phyloP scores from a whole-genome alignment of 2,888 invertebrate genomes.

The Melipona beecheii region DNA sequence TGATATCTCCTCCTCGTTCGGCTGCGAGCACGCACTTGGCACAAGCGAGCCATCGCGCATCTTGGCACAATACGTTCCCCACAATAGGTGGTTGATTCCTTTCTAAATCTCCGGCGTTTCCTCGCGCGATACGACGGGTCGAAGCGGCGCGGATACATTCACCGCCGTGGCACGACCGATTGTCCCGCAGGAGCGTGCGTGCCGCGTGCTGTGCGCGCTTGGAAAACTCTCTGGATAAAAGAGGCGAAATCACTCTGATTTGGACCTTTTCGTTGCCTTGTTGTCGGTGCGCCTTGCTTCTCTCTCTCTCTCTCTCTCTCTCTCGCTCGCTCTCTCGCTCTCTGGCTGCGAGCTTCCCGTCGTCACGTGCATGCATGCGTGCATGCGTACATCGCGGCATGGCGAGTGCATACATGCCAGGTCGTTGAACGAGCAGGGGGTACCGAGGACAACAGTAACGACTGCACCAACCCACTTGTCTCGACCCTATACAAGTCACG shows the following conservation, averaged over 20 bases:
- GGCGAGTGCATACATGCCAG: conserved; percentile 69
- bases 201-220: neutral
- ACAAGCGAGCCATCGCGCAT: neutral
- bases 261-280: conserved; percentile 42
- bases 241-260: conserved; percentile 35
- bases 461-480: conserved; percentile 72
- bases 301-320: no score
- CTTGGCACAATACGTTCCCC: conserved; percentile 44
- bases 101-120: conserved; percentile 46
- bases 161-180: conserved; percentile 15
- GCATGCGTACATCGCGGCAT: conserved; percentile 56
- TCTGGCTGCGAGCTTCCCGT: conserved; percentile 35
- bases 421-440: conserved; percentile 82
- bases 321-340: no score
- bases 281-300: conserved; percentile 6
- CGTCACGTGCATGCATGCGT: conserved; percentile 68
- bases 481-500: conserved; percentile 74
- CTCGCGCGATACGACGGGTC: conserved; percentile 8
- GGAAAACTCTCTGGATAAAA: conserved; percentile 12
- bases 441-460: conserved; percentile 73
- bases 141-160: conserved; percentile 42
- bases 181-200: conserved; percentile 26
- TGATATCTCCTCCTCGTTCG: conserved; percentile 15
- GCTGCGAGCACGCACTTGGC: conserved; percentile 2
- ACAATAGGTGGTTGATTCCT: conserved; percentile 68